Evolutionary conservation across 2,797 vertebrate species (phyloP).

Genomic region (Brachymystax lenok): DNA sequence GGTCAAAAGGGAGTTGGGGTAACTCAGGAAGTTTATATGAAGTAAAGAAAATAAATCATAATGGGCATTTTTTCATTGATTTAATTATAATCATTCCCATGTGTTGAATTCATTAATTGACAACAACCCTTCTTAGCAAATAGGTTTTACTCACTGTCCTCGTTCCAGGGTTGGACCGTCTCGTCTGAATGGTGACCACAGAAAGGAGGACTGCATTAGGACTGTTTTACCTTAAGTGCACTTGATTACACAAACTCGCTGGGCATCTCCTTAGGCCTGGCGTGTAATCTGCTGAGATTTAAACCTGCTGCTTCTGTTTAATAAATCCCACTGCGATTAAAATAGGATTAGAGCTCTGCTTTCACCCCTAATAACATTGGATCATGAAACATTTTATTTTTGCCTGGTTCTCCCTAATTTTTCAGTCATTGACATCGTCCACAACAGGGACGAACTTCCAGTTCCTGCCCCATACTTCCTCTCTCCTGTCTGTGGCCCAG

Average conservation of each 20-base stretch:
- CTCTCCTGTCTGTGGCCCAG: slow-evolving; percentile 21
- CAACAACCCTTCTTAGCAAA: too few species aligned
- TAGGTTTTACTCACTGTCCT: too few species aligned
- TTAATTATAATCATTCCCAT: too few species aligned
- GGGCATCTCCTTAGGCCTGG: slow-evolving; percentile 66
- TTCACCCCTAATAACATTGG: slow-evolving; percentile 65
- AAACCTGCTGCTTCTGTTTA: slow-evolving; percentile 80
- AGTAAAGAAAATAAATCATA: too few species aligned
- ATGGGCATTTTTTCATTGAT: too few species aligned
- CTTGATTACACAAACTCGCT: slow-evolving; percentile 64
- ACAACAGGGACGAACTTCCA: slow-evolving; percentile 30
- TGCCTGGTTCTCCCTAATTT: slow-evolving; percentile 4
- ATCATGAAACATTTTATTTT: slow-evolving; percentile 54
- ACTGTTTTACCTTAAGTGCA: slow-evolving; percentile 62
- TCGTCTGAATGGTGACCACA: neutral
- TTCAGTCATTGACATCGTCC: slow-evolving; percentile 3
- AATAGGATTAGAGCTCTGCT: slow-evolving; percentile 75
- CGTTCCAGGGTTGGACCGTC: neutral
- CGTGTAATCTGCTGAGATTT: slow-evolving; percentile 78
- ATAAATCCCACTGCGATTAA: slow-evolving; percentile 77
- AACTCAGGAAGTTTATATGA: neutral
- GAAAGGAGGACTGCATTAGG: slow-evolving; percentile 55
- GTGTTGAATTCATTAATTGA: too few species aligned
- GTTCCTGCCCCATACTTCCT: slow-evolving; percentile 12
- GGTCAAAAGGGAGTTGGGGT: neutral